Base-by-base conservation (phyloP, 1,140 invertebrate genomes). In the Ptiloglossa arizonensis region DNA sequence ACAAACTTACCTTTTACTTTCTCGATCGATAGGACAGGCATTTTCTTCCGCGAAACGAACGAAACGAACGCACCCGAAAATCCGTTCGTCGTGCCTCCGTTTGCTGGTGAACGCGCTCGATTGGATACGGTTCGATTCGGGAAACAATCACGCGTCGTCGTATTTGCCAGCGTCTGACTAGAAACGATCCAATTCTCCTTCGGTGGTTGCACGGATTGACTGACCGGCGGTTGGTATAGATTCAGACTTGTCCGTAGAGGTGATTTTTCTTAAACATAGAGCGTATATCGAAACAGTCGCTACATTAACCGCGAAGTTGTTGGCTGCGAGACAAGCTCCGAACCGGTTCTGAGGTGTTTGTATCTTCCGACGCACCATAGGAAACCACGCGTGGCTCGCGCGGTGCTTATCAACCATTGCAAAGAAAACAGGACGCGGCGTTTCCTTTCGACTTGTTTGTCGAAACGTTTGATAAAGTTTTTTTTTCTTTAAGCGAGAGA, bases 311-410 rank as follows among this genome's bases (percentile, higher is more conserved):
- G 9, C 70, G 63, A 72, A 66, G 66, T 24, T 76, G 54, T 54
- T 35, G 46, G 35, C 70, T 63, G 24, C 17, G 38, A 27, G 57
- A 69, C 81, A 66, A 83, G 63, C 64, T 78, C 54, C 69, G 74
- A 74, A 83, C 80, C 80, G 80, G 79, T 81, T 81, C 27, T 52
- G 32, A 60, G 35, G 38, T 44, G 22, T 80, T 62, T 64, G 63
- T 73, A 63, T 73, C 57, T 62, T 50, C 22, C 62, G 38, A 62
- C 22, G 44, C 52, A 35, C 38, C 29, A 54, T 62, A 69, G 56
- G 66, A 68, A 69, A 76, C 19, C 15, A 32, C 44, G 35, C 35
- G 52, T 63, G 27, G 22, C 3, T 46, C 27, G 17, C 15, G 54
- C 9, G 35, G 6, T 35, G 11, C 19, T 44, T 64, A 24, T 50